These are phyloP conservation scores for Dendroctonus ponderosae DNA, from an alignment of 1,140 invertebrate species.

Conservation along the genomic window DNA sequence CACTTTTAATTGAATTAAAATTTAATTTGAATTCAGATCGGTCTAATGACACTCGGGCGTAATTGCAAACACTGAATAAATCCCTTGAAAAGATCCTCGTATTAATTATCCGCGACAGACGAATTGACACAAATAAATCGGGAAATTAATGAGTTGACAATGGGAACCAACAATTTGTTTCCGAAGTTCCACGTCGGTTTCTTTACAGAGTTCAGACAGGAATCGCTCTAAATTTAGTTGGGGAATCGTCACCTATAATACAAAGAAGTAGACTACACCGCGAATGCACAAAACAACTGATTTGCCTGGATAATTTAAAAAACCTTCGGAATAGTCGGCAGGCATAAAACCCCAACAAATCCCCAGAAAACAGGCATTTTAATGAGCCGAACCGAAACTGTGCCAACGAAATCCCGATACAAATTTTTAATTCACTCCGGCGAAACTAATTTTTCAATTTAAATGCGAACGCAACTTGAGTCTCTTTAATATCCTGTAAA, in stretches of 20 bases:
- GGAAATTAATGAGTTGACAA: conserved; percentile 2
- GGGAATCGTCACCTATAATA: too few species aligned
- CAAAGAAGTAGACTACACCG: too few species aligned
- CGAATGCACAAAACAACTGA: too few species aligned
- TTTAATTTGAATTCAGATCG: not conserved
- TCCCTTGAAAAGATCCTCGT: not conserved
- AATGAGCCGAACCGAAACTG: too few species aligned
- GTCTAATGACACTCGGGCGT: not conserved
- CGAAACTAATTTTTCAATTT: conserved; percentile 28
- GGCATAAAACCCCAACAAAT: too few species aligned
- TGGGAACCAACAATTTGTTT: conserved; percentile 1
- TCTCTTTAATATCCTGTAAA: conserved; percentile 20
- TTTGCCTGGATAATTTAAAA: too few species aligned
- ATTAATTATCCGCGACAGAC: not conserved
- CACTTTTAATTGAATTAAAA: not conserved
- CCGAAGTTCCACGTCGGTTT: not conserved
- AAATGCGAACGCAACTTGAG: conserved; percentile 19
- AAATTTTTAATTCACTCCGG: conserved; percentile 9
- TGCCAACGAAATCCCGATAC: not conserved
- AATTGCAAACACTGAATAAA: conserved; percentile 7
- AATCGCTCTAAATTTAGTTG: too few species aligned
- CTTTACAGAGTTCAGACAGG: too few species aligned
- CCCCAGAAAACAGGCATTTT: too few species aligned
- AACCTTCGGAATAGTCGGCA: too few species aligned
- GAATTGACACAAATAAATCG: conserved; percentile 8